Conservation (phyloP, 2,113 vertebrate species). For the Climacteris rufus region DNA sequence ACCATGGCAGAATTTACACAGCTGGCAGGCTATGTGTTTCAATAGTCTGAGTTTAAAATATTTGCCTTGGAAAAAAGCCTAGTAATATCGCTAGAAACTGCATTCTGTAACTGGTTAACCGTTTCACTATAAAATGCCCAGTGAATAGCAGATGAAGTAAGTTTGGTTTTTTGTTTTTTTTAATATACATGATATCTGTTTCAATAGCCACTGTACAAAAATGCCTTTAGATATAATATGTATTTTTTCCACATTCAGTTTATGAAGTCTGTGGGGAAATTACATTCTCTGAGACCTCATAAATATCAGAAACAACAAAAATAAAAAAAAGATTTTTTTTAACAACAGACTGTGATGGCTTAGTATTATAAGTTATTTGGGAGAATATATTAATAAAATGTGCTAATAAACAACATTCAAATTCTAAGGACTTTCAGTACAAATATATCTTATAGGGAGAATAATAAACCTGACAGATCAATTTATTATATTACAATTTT, state of each 20-base stretch:
- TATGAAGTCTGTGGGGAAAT: not conserved
- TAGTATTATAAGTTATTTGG: not conserved
- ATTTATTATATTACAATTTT: not conserved
- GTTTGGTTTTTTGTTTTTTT: not conserved
- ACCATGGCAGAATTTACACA: not conserved
- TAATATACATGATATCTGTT: not conserved
- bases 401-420: not conserved
- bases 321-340: not conserved
- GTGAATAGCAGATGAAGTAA: not conserved
- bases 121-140: not conserved
- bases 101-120: not conserved
- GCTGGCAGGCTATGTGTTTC: fast-evolving
- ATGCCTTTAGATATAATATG: fast-evolving
- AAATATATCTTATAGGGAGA: not conserved
- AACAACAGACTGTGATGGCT: not conserved
- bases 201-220: not conserved
- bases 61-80: not conserved
- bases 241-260: not conserved
- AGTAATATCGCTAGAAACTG: not conserved
- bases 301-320: not conserved
- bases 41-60: not conserved
- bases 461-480: not conserved
- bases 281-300: not conserved
- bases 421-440: not conserved
- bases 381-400: not conserved